Base-by-base conservation (phyloP, 2,888 invertebrate genomes). In the Dicycla oo region DNA sequence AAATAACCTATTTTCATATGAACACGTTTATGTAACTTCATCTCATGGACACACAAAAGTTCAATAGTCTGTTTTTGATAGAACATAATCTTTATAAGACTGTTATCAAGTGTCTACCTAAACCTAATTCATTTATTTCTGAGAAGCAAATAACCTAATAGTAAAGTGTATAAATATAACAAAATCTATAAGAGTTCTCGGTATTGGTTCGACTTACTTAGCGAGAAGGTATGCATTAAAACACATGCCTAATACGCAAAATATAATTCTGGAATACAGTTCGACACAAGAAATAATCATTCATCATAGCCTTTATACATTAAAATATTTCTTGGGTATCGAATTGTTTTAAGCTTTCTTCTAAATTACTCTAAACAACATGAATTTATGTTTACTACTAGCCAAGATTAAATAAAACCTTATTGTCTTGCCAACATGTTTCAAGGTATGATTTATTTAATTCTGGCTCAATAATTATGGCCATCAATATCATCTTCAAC, bases 361-460 rank as follows among this genome's bases (percentile, higher is more conserved):
- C 78, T 71, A 81, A 75, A 77, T 76, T 79, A 81, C 72, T 73
- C 69, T 78, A 83, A 73, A 80, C 61, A 80, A 83, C 80, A 82
- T 83, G 75, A 81, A 83, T 75, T n/a, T n/a, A 45, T 43, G 61
- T 57, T 64, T 49, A 80, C 87, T 86, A 85, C 87, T 72, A 75
- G 78, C 86, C 87, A 86, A 75, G 57, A 86, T 83, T 86, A 86
- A 86, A 86, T 86, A 86, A 80, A 69, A 76, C 87, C 83, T 77
- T 69, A 74, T 65, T 78, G 85, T 77, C 61, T 87, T 74, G 71
- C 70, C 72, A 81, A 80, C 83, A 85, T 66, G 69, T 86, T 85
- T 76, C 74, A 81, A 81, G 87, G 85, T 83, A 80, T 75, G 71
- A 74, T 83, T 85, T 82, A 84, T 88, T 88, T 85, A 88, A 87